These are phyloP conservation scores for Empidonax traillii DNA, from an alignment of 2,113 vertebrate species.

Conservation along the genomic window DNA sequence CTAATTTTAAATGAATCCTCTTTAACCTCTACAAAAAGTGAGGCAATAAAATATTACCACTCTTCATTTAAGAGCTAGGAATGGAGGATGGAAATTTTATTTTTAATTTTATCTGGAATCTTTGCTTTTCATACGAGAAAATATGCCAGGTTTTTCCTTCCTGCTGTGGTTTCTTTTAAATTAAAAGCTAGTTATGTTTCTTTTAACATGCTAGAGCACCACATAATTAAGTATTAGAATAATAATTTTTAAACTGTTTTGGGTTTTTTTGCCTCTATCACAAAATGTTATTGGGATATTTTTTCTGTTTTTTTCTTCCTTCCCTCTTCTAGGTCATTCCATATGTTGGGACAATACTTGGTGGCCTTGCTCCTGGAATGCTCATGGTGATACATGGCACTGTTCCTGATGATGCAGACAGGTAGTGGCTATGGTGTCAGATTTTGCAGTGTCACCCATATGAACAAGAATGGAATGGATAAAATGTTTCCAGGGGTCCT, in stretches of 20 bases:
- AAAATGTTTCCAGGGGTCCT: background rate
- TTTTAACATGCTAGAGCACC: background rate
- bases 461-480: background rate
- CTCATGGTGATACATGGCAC: conserved; percentile 84
- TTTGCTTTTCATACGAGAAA: background rate
- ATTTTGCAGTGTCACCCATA: background rate
- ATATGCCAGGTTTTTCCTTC: background rate
- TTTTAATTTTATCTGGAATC: background rate
- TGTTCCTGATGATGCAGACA: conserved; percentile 79
- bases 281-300: background rate
- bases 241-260: background rate
- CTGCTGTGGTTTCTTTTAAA: background rate
- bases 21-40: background rate
- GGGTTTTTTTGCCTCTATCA: background rate
- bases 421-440: conserved; percentile 68
- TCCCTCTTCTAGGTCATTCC: conserved; percentile 76
- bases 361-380: conserved; percentile 81
- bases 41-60: background rate
- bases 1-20: background rate
- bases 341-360: conserved; percentile 83
- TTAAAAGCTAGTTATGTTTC: background rate
- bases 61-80: background rate
- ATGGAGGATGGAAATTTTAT: background rate
- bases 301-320: background rate
- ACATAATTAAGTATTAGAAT: background rate